Evolutionary conservation across 2,113 vertebrate species (phyloP).

Genomic region (Cathartes aura): DNA sequence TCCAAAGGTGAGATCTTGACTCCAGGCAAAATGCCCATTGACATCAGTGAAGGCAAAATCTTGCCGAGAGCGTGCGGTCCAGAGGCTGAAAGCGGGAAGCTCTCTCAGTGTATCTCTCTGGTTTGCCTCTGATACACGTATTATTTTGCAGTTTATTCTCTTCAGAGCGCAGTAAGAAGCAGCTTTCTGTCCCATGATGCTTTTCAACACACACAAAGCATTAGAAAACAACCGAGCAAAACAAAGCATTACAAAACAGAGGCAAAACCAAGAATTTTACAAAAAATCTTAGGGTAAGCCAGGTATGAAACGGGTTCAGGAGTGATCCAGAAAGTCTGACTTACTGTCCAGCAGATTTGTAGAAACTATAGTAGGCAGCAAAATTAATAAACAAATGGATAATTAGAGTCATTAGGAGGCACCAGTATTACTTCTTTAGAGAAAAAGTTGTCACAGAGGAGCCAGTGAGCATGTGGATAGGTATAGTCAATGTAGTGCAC

Average conservation of each 20-base stretch:
- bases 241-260: background rate
- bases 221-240: background rate
- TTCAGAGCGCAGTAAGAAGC: background rate
- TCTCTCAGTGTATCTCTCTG: background rate
- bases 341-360: background rate
- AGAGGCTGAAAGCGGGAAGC: background rate
- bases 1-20: background rate
- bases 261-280: background rate
- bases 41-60: background rate
- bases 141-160: background rate
- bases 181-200: background rate
- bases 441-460: background rate
- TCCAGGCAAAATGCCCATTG: background rate
- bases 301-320: background rate
- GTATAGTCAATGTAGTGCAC: background rate
- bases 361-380: background rate
- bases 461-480: background rate
- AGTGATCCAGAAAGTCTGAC: background rate
- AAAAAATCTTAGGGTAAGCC: background rate
- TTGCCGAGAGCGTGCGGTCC: accelerated
- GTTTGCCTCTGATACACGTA: background rate
- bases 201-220: background rate
- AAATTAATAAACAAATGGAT: background rate
- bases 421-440: background rate
- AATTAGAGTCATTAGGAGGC: background rate